Conservation (phyloP, 2,797 vertebrate genomes). For the Rallus crepitans region DNA sequence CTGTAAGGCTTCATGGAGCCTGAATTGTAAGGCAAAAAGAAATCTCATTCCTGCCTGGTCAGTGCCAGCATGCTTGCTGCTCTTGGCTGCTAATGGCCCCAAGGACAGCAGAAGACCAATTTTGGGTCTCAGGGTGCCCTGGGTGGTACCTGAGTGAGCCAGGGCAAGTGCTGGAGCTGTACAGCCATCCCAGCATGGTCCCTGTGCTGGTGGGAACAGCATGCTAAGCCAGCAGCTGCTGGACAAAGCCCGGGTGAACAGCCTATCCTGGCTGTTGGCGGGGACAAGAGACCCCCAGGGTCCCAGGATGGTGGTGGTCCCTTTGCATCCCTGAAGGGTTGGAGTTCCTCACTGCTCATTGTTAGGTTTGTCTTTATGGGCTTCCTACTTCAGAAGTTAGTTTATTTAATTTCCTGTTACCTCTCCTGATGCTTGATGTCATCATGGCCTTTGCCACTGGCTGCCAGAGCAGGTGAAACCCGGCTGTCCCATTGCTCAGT, state of each 20-base stretch:
- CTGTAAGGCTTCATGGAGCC: neutral
- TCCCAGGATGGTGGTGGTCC: accelerated
- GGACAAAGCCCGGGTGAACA: accelerated
- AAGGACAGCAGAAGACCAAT: neutral
- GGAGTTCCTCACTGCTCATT: neutral
- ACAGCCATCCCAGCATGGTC: accelerated
- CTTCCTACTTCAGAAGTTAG: neutral
- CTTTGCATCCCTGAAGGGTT: accelerated
- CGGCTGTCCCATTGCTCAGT: accelerated
- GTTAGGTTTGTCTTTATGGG: neutral
- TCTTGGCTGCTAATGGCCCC: accelerated
- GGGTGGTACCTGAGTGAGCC: neutral
- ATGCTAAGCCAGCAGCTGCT: neutral
- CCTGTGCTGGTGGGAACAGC: accelerated
- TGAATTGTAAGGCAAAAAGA: neutral
- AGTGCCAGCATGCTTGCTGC: accelerated
- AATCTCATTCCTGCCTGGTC: neutral
- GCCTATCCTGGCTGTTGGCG: accelerated
- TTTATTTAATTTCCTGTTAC: neutral
- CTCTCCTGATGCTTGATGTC: neutral
- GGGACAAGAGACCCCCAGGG: accelerated
- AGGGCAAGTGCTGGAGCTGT: neutral
- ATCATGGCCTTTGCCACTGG: accelerated
- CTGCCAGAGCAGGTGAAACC: neutral
- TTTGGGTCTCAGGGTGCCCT: neutral